Evolutionary conservation across 1,140 invertebrate species (phyloP).

Genomic region (Musca vetustissima): DNA sequence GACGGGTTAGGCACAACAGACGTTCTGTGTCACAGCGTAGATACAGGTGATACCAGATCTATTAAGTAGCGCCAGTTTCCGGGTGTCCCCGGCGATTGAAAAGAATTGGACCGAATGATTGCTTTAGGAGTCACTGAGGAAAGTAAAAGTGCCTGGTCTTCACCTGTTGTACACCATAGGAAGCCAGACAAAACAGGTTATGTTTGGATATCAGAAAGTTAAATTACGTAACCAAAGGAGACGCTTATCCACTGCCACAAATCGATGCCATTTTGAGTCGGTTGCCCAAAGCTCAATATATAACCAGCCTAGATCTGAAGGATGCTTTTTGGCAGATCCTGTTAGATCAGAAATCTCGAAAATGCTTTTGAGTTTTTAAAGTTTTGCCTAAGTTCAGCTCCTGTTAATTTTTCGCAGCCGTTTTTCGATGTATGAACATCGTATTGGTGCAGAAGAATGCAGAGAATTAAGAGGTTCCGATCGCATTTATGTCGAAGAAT

Average conservation of each 20-base stretch:
- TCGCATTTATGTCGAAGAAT: too few species aligned
- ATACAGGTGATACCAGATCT: background rate
- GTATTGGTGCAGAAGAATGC: slow-evolving; percentile 5
- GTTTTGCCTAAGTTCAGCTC: background rate
- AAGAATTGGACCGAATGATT: background rate
- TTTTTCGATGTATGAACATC: background rate
- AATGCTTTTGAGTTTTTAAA: background rate
- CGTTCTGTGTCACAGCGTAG: background rate
- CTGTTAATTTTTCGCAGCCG: background rate
- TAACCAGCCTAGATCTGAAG: too few species aligned
- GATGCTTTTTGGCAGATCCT: too few species aligned
- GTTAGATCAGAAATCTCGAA: background rate
- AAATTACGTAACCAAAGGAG: background rate
- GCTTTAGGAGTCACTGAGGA: background rate
- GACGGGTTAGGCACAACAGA: background rate
- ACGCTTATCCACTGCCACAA: background rate
- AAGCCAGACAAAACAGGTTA: background rate
- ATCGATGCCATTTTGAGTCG: too few species aligned
- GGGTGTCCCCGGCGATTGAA: too few species aligned
- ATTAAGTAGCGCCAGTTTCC: background rate
- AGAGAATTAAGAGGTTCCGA: background rate
- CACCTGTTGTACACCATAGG: background rate
- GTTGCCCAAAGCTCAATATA: too few species aligned
- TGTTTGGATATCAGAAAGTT: background rate
- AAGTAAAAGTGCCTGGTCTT: background rate